Base-by-base conservation (phyloP, 2,888 invertebrate species). In the Phaedon cochleariae region DNA sequence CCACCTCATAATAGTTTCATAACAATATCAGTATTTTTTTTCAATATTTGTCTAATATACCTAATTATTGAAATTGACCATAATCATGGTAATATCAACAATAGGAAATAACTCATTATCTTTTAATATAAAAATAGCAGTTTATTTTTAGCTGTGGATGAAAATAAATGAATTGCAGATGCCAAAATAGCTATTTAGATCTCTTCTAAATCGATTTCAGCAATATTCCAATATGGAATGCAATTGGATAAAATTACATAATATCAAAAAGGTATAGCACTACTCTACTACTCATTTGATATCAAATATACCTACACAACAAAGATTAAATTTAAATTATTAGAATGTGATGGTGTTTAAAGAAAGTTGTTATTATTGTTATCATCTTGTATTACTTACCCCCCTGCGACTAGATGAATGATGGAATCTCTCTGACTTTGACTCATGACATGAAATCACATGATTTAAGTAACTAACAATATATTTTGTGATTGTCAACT, bases 321-420 rank as follows among this genome's bases (percentile, higher is more conserved):
- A n/a, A n/a, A n/a, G n/a, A n/a, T n/a, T n/a, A n/a, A n/a, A n/a
- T n/a, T n/a, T n/a, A n/a, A n/a, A n/a, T n/a, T n/a, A n/a, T n/a
- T n/a, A n/a, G n/a, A n/a, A n/a, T n/a, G n/a, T n/a, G n/a, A n/a
- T 5, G 18, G 46, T 17, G 10, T 9, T 9, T n/a, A 46, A 46
- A 34, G 12, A 10, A 2, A 34, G 12, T 34, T 34, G 34, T 10
- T 10, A 10, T 34, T 34, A 3, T 41, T 6, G 10, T 3, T 15
- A 41, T n/a, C n/a, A n/a, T 15, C 17, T 41, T 17, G 5, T 5
- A 67, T 48, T 73, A 90, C 95, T 90, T 88, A 97, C 97, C 96
- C 96, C 89, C 97, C 97, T 84, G 96, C 96, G 79, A 96, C 87
- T 80, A 97, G 90, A 87, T 97, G 96, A 85, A 96, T 95, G 77